Evolutionary conservation across 1,140 invertebrate species (phyloP).

Genomic region (Eupristina koningsbergeri): DNA sequence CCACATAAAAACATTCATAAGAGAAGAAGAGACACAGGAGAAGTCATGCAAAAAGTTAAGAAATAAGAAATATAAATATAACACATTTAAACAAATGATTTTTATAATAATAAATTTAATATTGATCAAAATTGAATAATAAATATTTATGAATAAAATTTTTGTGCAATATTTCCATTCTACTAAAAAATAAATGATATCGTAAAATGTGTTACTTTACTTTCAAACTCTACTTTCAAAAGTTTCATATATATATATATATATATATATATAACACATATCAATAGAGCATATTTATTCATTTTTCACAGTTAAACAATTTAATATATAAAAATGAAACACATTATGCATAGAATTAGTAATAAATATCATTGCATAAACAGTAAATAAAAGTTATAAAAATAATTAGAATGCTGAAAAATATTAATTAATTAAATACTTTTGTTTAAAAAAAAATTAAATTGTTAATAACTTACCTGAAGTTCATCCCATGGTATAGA

Average conservation of each 20-base stretch:
- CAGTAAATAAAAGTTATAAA: constrained; percentile 22
- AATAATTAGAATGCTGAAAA: constrained; percentile 33
- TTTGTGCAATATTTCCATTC: constrained; percentile 37
- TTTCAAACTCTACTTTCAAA: constrained; percentile 4
- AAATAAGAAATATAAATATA: constrained; percentile 70
- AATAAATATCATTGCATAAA: constrained; percentile 31
- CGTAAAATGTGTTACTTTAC: constrained; percentile 22
- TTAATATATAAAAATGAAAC: constrained; percentile 5
- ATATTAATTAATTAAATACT: constrained; percentile 25
- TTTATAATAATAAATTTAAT: constrained; percentile 47
- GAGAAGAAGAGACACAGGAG: constrained; percentile 72
- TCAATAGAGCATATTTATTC: no score
- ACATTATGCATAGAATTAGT: background rate
- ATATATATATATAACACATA: no score
- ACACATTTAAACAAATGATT: constrained; percentile 55
- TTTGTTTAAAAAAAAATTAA: constrained; percentile 9
- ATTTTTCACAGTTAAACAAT: background rate
- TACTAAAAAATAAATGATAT: constrained; percentile 43
- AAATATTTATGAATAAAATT: constrained; percentile 11
- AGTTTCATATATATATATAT: constrained; percentile 32
- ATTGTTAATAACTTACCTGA: constrained; percentile 79
- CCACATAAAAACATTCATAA: constrained; percentile 78
- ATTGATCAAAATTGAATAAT: constrained; percentile 20
- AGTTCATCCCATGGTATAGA: constrained; percentile 95
- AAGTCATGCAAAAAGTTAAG: constrained; percentile 76